Evolutionary conservation across 2,113 vertebrate genomes (phyloP), one percentile per base, ranked within the genome.

Genomic region (Phalacrocorax carbo): DNA sequence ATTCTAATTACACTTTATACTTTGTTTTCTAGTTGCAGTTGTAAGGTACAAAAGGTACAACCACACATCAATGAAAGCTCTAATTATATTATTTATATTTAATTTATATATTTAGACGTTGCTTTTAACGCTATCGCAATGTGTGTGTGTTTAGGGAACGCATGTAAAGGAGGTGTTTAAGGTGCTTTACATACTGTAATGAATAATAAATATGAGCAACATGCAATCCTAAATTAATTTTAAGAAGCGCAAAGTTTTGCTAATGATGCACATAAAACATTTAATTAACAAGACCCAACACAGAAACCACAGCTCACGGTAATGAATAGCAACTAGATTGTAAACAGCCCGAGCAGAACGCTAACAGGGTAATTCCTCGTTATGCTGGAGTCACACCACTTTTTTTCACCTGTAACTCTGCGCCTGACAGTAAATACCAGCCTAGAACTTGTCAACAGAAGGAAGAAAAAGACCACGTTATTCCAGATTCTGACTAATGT

Each of bases 1-100:
- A 36, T 89, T 91, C 20, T 91, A 82, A 82, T 94, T 91, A 29
- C 44, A 27, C 25, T 82, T 82, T 32, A 25, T 61, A 65, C 58
- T 79, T 89, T 38, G 36, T 77, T 87, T 94, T 72, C 54, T 79
- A 70, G 34, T 93, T 77, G 44, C 40, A 46, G 13, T 77, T 83
- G 29, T 30, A 72, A 89, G n/a, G 49, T 82, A 54, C 20, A 48
- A 95, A 52, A 7, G 5, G 58, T 70, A 51, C 52, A 82, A 75
- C 13, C 32, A 58, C 36, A 65, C 20, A 34, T 80, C 62, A 84
- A 15, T 38, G 49, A 40, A 82, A 82, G 44, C 27, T 25, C 73
- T 94, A 87, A 94, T 94, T 94, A 58, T n/a, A 38, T 96, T 82
- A 58, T 32, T 32, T 86, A 42, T 76, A 72, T 94, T 94, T 84